These are phyloP conservation scores for Megaceryle maxima DNA, from an alignment of 2,113 vertebrate genomes.

Conservation along the genomic window DNA sequence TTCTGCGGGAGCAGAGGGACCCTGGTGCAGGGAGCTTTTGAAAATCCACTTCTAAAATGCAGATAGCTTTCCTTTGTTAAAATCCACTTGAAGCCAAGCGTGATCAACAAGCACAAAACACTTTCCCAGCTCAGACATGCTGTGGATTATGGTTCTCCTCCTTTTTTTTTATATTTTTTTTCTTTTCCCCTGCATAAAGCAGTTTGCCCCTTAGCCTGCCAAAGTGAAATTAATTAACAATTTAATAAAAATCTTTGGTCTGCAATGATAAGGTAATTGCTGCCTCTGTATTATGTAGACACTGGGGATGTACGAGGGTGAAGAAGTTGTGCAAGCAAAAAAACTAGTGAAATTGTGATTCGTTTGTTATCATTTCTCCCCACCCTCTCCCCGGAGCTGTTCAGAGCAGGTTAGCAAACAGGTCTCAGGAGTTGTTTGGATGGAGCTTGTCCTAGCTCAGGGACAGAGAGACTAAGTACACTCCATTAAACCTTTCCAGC, in stretches of 20 bases:
- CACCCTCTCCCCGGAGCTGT: neutral
- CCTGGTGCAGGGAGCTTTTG: neutral
- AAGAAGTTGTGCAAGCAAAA: neutral
- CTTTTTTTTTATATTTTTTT: neutral
- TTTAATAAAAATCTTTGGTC: neutral
- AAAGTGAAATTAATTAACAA: neutral
- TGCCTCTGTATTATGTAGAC: neutral
- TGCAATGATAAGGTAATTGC: neutral
- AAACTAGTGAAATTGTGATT: neutral
- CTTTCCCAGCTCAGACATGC: neutral
- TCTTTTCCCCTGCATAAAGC: neutral
- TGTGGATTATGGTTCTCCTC: neutral
- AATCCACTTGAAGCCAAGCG: neutral
- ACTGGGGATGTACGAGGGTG: neutral
- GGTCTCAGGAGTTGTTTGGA: neutral
- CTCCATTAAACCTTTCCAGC: neutral
- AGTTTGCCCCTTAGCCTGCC: neutral
- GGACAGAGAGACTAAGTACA: neutral
- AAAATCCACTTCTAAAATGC: constrained; percentile 19
- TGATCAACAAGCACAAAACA: neutral
- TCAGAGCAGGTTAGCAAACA: neutral
- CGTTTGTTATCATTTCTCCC: neutral
- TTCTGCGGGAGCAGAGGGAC: neutral
- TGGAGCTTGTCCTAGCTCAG: neutral
- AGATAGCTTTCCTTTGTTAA: neutral